These are phyloP conservation scores for Choreutis nemorana DNA, from an alignment of 2,888 invertebrate genomes.

Conservation along the genomic window DNA sequence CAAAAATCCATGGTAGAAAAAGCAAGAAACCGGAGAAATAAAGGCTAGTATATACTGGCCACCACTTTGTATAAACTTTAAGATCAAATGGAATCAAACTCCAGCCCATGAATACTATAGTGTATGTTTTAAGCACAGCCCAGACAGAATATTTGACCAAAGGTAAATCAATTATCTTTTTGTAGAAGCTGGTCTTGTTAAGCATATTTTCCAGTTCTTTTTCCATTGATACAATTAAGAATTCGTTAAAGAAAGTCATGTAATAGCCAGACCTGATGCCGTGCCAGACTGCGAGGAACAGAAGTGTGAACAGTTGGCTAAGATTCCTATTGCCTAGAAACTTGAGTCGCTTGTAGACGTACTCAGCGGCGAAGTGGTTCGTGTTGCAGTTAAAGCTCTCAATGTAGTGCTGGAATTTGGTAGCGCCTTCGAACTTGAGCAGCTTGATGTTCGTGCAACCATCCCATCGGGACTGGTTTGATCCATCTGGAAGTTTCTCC, in stretches of 20 bases:
- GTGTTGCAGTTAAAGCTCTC: slow-evolving; percentile 95
- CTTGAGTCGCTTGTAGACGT: slow-evolving; percentile 91
- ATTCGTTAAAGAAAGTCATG: slow-evolving; percentile 90
- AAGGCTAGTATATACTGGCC: slow-evolving; percentile 67
- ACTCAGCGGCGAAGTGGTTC: slow-evolving; percentile 93
- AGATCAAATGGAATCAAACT: slow-evolving; percentile 78
- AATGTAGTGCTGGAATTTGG: slow-evolving; percentile 87
- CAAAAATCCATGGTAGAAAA: slow-evolving; percentile 71
- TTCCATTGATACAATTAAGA: slow-evolving; percentile 85
- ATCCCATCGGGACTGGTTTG: slow-evolving; percentile 71
- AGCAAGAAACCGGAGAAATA: slow-evolving; percentile 75
- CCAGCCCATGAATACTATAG: slow-evolving; percentile 85
- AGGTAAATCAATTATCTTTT: slow-evolving; percentile 41
- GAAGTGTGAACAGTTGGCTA: slow-evolving; percentile 83
- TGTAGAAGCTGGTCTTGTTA: slow-evolving; percentile 51
- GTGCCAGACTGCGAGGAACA: slow-evolving; percentile 96
- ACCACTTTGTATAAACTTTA: slow-evolving; percentile 74
- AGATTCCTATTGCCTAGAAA: slow-evolving; percentile 84
- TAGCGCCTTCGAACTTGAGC: slow-evolving; percentile 81
- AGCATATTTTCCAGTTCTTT: slow-evolving; percentile 73
- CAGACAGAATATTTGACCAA: slow-evolving; percentile 53
- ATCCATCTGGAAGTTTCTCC: slow-evolving; percentile 50
- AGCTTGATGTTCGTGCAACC: slow-evolving; percentile 91
- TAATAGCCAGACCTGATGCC: slow-evolving; percentile 96
- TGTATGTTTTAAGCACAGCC: slow-evolving; percentile 73